Evolutionary conservation across 2,113 vertebrate species (phyloP), one percentile per base, ranked within the genome.

Genomic region (Upupa epops): DNA sequence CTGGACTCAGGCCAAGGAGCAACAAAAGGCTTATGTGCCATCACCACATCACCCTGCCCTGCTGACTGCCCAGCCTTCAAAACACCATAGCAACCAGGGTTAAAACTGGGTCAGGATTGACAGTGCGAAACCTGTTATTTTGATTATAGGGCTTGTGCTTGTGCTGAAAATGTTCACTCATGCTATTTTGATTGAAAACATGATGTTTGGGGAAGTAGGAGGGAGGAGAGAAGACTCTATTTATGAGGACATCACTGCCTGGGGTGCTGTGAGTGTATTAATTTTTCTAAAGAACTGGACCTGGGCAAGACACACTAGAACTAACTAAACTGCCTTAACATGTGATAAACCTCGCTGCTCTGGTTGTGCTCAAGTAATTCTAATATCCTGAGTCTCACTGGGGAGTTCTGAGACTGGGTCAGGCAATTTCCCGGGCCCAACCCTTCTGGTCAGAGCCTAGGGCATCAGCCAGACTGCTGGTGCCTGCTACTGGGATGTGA

Each of bases 11-110:
- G 91, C 91, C 95, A 92, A 83, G 70, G n/a, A 91, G 77, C 45
- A 77, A 93, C 88, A 96, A 95, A 90, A 94, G 83, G 54, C 91
- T 65, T 90, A 29, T 89, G 84, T 85, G 80, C 71, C 90, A 74
- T 11, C 2, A 9, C 85, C 73, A 19, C 66, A 45, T 28, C 0
- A 0, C 26, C 75, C 66, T 86, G 68, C 73, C 77, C 40, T 0
- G 0, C 56, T 0, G 0, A 6, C 48, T 3, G 3, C 63, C 36
- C 60, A 18, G 73, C 75, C 70, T 3, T 2, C 59, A 24, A 65
- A 75, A 40, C 12, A 3, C 88, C 88, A 79, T 68, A 55, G 92
- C 84, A 96, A 94, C 83, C 76, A 60, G 45, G 85, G 86, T 36
- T 69, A 91, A 81, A 96, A 90, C 0, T 74, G 91, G 90, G 86